These are phyloP conservation scores for Cryptosula pallasiana DNA, from an alignment of 2,888 invertebrate genomes.

Conservation along the genomic window DNA sequence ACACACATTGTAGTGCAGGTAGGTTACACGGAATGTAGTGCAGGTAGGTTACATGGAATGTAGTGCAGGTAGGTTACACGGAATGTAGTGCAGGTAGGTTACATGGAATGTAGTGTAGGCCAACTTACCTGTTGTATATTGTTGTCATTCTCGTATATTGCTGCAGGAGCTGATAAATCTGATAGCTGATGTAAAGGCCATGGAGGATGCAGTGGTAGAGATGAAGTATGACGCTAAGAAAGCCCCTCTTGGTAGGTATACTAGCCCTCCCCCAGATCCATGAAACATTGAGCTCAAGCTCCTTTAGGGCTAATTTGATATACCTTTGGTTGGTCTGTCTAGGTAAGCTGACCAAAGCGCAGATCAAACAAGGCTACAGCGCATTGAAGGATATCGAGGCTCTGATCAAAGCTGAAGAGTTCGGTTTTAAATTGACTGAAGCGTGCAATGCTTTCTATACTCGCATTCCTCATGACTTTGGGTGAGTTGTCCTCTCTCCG, in stretches of 20 bases:
- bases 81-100: too few relatives aligned
- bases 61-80: too few relatives aligned
- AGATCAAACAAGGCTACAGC: constrained; percentile 56
- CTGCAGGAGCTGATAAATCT: constrained; percentile 52
- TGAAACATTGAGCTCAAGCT: background rate
- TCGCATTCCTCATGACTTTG: constrained; percentile 57
- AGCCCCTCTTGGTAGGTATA: constrained; percentile 53
- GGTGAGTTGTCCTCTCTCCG: too few relatives aligned
- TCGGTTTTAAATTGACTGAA: constrained; percentile 41
- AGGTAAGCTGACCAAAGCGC: constrained; percentile 56
- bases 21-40: too few relatives aligned
- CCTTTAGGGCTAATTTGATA: too few relatives aligned
- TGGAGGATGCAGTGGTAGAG: constrained; percentile 56
- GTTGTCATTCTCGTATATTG: too few relatives aligned
- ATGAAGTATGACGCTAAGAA: constrained; percentile 57
- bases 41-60: too few relatives aligned
- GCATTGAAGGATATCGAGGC: constrained; percentile 55
- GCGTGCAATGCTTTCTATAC: constrained; percentile 58
- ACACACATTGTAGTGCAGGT: too few relatives aligned
- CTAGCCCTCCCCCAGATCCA: background rate
- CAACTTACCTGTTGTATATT: too few relatives aligned
- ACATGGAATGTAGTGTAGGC: too few relatives aligned
- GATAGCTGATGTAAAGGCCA: constrained; percentile 55
- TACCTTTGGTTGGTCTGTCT: too few relatives aligned
- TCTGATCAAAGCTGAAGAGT: constrained; percentile 44